Evolutionary conservation across 2,888 invertebrate genomes (phyloP).

Genomic region (Gastracanthus pulcherrimus): DNA sequence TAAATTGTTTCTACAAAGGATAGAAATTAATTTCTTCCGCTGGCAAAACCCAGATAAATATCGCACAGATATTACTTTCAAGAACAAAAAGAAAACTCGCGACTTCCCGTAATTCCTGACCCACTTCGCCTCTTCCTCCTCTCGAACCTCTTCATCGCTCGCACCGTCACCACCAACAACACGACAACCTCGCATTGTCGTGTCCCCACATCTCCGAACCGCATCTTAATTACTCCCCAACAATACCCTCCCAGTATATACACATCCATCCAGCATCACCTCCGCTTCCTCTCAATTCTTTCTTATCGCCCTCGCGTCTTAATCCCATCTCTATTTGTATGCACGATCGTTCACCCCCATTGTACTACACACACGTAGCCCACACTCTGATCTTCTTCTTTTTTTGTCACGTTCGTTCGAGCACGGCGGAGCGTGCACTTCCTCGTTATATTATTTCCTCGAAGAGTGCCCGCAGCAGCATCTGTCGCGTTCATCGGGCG

Average conservation of each 20-base stretch:
- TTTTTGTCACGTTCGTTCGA: background rate
- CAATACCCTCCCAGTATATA: background rate
- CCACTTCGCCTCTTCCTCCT: background rate
- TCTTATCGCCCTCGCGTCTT: constrained; percentile 26
- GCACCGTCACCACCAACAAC: background rate
- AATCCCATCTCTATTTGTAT: constrained; percentile 43
- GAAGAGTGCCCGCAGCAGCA: background rate
- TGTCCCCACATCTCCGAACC: background rate
- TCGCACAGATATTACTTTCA: background rate
- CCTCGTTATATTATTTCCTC: constrained; percentile 40
- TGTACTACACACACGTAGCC: background rate
- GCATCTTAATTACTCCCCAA: constrained; percentile 43
- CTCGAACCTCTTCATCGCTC: background rate
- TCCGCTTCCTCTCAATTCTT: background rate
- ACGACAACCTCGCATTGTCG: constrained; percentile 15
- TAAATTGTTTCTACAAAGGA: background rate
- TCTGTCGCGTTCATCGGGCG: constrained; percentile 41
- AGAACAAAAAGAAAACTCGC: too few species aligned
- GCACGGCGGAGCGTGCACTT: background rate
- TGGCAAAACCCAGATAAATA: too few species aligned
- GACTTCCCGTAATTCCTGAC: too few species aligned
- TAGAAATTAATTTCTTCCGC: too few species aligned
- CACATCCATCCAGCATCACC: background rate
- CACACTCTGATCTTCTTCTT: background rate
- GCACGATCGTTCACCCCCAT: background rate